Evolutionary conservation across 2,113 vertebrate genomes (phyloP).

Genomic region (Mastomys natalensis): DNA sequence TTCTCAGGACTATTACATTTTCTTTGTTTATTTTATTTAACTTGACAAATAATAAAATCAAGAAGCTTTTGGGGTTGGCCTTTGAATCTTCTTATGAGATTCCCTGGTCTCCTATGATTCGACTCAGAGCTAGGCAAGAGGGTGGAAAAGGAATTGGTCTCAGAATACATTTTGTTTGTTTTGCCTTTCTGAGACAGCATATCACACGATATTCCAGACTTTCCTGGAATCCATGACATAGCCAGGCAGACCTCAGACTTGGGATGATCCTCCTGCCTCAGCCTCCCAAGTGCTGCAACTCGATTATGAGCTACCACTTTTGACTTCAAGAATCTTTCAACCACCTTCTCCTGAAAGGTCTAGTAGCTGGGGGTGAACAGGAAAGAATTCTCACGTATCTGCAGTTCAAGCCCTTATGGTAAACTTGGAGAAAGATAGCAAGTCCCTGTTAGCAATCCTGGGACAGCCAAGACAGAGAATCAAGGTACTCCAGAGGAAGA

Average conservation of each 20-base stretch:
- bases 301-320: neutral
- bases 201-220: neutral
- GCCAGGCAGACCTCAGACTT: neutral
- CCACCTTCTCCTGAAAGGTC: neutral
- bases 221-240: neutral
- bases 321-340: neutral
- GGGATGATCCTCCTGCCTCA: neutral
- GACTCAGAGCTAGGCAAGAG: neutral
- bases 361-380: neutral
- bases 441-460: neutral
- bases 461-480: neutral
- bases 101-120: neutral
- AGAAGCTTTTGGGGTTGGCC: slow-evolving; percentile 1
- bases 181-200: neutral
- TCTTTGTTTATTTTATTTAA: neutral
- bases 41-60: slow-evolving; percentile 13
- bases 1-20: slow-evolving; percentile 15
- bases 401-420: neutral
- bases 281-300: neutral
- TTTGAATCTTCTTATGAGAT: slow-evolving; percentile 39
- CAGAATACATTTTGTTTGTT: neutral
- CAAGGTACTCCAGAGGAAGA: neutral
- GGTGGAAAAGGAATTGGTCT: neutral
- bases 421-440: neutral
- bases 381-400: neutral